Percentiles rank a stretch among this genome's conserved stretches.
These are phyloP conservation scores for Eutolmus rufibarbis DNA, from an alignment of 2,888 invertebrate species.

Conservation along the genomic window DNA sequence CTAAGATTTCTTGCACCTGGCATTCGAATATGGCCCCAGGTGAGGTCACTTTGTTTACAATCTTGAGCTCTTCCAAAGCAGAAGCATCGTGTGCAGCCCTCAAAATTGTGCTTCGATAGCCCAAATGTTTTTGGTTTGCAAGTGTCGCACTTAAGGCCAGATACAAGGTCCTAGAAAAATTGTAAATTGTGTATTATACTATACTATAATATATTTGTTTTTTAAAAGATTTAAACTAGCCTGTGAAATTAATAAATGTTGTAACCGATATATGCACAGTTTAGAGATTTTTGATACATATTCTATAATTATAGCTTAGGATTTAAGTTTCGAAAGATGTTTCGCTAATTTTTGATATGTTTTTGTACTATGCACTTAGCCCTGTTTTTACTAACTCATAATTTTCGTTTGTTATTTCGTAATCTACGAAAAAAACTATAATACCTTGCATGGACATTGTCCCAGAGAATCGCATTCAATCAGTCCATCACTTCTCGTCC, in stretches of 20 bases:
- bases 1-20: constrained; percentile 66
- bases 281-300: not conserved
- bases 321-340: too few species aligned
- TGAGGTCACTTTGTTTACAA: constrained; percentile 82
- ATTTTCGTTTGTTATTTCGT: too few species aligned
- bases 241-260: too few species aligned
- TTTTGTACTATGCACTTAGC: too few species aligned
- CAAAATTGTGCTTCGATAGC: constrained; percentile 75
- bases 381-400: too few species aligned
- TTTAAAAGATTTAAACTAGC: not conserved
- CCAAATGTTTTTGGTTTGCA: constrained; percentile 90
- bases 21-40: constrained; percentile 81
- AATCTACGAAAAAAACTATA: too few species aligned
- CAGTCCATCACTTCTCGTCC: constrained; percentile 64
- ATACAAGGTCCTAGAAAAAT: constrained; percentile 68
- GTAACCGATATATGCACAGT: not conserved
- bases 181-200: not conserved
- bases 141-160: constrained; percentile 82
- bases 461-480: constrained; percentile 80
- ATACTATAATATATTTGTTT: not conserved
- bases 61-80: constrained; percentile 87
- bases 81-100: constrained; percentile 94
- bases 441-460: constrained; percentile 88
- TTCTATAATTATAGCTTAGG: too few species aligned
- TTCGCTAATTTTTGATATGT: too few species aligned